phyloP scores from a whole-genome alignment of 2,797 vertebrate genomes.

The Acanthiza pusilla region DNA sequence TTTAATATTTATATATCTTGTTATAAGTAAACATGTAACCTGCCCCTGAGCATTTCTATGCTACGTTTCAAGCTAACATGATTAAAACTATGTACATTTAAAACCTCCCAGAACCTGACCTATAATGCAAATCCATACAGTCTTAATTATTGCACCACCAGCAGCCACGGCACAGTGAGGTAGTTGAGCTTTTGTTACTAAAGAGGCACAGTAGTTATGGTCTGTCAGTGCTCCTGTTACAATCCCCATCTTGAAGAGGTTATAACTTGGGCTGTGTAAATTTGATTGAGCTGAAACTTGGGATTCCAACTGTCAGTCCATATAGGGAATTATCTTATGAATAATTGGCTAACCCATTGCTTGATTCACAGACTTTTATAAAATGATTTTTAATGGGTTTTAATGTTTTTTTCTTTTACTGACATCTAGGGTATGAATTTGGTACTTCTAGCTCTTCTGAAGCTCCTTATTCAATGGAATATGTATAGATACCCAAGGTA shows the following conservation, averaged over 20 bases:
- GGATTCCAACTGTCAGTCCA: slow-evolving; percentile 70
- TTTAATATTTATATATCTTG: background rate
- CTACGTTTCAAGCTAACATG: slow-evolving; percentile 48
- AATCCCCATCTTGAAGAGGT: slow-evolving; percentile 74
- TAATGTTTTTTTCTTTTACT: slow-evolving; percentile 69
- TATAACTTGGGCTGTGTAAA: slow-evolving; percentile 74
- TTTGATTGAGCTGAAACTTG: slow-evolving; percentile 69
- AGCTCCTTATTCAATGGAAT: slow-evolving; percentile 22
- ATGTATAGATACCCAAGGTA: background rate
- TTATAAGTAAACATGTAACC: slow-evolving; percentile 24
- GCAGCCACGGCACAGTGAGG: slow-evolving; percentile 62
- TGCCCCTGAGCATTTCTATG: slow-evolving; percentile 40
- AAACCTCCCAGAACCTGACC: slow-evolving; percentile 72
- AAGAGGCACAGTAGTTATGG: slow-evolving; percentile 71
- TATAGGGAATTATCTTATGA: slow-evolving; percentile 71
- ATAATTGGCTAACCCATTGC: slow-evolving; percentile 54
- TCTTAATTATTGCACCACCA: slow-evolving; percentile 73
- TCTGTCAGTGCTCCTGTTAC: slow-evolving; percentile 70
- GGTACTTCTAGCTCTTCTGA: slow-evolving; percentile 58
- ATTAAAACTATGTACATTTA: slow-evolving; percentile 67
- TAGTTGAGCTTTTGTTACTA: slow-evolving; percentile 64
- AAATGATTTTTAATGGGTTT: slow-evolving; percentile 66
- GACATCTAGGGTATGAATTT: slow-evolving; percentile 70
- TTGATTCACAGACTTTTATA: slow-evolving; percentile 50
- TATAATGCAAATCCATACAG: slow-evolving; percentile 73